phyloP scores from a whole-genome alignment of 2,888 invertebrate species.

The Pachymerium ferrugineum region DNA sequence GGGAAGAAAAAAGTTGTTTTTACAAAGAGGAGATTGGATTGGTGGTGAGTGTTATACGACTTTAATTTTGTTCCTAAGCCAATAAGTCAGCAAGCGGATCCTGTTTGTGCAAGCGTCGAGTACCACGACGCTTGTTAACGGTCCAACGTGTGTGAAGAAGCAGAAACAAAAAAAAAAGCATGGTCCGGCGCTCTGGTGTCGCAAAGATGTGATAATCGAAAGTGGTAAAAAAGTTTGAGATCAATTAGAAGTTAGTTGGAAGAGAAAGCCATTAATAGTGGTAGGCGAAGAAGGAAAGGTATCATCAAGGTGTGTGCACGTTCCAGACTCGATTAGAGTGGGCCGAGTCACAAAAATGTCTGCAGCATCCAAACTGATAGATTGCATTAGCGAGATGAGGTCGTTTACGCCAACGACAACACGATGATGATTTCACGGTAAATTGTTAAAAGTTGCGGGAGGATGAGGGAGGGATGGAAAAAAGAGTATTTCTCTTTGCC shows the following conservation, averaged over 20 bases:
- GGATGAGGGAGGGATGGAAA: not conserved
- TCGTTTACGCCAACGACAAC: not conserved
- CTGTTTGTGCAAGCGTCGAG: slow-evolving; percentile 23
- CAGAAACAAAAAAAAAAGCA: not conserved
- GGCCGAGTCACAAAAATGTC: not conserved
- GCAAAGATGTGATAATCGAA: slow-evolving; percentile 20
- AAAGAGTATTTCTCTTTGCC: too few species aligned
- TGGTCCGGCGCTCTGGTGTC: not conserved
- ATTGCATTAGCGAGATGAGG: slow-evolving; percentile 12
- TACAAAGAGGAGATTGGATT: slow-evolving; percentile 4
- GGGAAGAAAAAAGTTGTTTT: not conserved
- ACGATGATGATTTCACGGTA: not conserved
- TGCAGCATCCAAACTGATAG: not conserved
- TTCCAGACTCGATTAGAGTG: not conserved
- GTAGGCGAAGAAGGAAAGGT: slow-evolving; percentile 1
- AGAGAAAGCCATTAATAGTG: slow-evolving; percentile 6
- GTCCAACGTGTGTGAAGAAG: slow-evolving; percentile 8
- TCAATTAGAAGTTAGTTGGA: slow-evolving; percentile 6
- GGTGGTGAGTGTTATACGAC: slow-evolving; percentile 24
- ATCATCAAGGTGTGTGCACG: slow-evolving; percentile 20
- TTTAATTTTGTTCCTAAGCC: slow-evolving; percentile 27
- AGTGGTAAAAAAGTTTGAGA: slow-evolving; percentile 7
- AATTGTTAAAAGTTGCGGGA: slow-evolving; percentile 17
- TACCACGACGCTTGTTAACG: slow-evolving; percentile 16
- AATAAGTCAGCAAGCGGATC: slow-evolving; percentile 22